A percentile compares a stretch with the other conserved stretches of the same genome.
These are phyloP conservation scores for Apteryx mantelli DNA, from an alignment of 2,113 vertebrate species.

Conservation along the genomic window DNA sequence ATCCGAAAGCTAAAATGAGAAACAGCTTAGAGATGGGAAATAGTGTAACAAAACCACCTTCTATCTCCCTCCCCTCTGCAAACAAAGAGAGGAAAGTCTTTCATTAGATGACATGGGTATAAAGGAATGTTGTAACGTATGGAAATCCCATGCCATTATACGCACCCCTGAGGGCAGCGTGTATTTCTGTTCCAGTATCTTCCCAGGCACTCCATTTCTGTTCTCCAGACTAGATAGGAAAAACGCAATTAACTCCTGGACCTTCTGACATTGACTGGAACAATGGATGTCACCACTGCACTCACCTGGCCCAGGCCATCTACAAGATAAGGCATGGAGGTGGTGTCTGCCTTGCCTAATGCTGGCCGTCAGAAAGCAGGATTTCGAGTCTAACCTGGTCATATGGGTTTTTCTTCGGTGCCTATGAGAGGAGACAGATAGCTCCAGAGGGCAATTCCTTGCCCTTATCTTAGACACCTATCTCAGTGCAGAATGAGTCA, in stretches of 20 bases:
- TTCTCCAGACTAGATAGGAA: neutral
- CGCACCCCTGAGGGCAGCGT: neutral
- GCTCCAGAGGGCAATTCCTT: neutral
- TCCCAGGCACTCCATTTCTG: neutral
- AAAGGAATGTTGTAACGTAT: conserved; percentile 42
- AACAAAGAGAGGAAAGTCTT: conserved; percentile 17
- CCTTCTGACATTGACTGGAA: neutral
- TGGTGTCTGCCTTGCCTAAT: neutral
- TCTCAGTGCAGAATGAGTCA: rapidly evolving
- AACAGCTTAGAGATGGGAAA: neutral
- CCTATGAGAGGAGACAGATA: neutral
- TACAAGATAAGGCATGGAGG: neutral
- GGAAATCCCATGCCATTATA: conserved; percentile 44
- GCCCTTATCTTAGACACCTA: rapidly evolving
- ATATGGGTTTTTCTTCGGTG: neutral
- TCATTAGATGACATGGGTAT: conserved; percentile 39
- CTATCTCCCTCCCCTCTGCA: neutral
- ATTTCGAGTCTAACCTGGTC: neutral
- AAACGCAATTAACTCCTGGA: neutral
- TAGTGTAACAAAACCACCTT: neutral
- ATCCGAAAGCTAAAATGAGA: neutral
- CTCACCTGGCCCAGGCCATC: neutral
- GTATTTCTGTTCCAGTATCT: conserved; percentile 23
- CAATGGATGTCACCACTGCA: neutral
- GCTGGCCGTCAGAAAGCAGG: neutral